Percentiles rank a stretch among this genome's conserved stretches.
Conservation (phyloP, 2,888 invertebrate genomes). For the Clepsis dumicolana region DNA sequence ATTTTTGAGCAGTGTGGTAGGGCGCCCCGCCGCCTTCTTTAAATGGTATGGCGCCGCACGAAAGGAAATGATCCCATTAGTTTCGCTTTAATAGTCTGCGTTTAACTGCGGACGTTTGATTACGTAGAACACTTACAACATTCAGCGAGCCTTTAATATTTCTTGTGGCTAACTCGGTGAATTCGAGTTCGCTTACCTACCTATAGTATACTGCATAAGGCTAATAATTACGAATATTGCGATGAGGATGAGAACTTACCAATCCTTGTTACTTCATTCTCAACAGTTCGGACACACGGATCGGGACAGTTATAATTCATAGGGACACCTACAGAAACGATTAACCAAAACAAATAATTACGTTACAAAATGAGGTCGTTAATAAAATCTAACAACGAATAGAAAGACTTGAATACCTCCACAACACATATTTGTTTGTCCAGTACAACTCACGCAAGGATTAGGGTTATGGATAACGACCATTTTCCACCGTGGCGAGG, state of each 20-base stretch:
- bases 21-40: too few species aligned
- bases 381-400: constrained; percentile 19
- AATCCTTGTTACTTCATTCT: constrained; percentile 67
- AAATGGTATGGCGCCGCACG: too few species aligned
- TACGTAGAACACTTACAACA: too few species aligned
- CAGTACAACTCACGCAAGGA: constrained; percentile 59
- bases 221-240: not conserved
- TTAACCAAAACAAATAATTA: not conserved
- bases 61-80: too few species aligned
- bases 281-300: constrained; percentile 53
- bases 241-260: constrained; percentile 66
- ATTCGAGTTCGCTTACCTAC: too few species aligned
- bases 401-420: constrained; percentile 61
- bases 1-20: too few species aligned
- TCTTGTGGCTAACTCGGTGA: too few species aligned
- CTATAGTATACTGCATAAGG: not conserved
- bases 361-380: not conserved
- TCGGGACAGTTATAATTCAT: constrained; percentile 57
- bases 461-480: constrained; percentile 70
- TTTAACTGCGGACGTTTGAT: too few species aligned
- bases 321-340: constrained; percentile 64
- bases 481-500: constrained; percentile 70
- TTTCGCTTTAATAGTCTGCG: too few species aligned
- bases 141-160: too few species aligned
- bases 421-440: constrained; percentile 61